A percentile compares a stretch with the other conserved stretches of the same genome.
Conservation (phyloP, 1,140 invertebrate genomes). For the Lysiphlebus fabarum region DNA sequence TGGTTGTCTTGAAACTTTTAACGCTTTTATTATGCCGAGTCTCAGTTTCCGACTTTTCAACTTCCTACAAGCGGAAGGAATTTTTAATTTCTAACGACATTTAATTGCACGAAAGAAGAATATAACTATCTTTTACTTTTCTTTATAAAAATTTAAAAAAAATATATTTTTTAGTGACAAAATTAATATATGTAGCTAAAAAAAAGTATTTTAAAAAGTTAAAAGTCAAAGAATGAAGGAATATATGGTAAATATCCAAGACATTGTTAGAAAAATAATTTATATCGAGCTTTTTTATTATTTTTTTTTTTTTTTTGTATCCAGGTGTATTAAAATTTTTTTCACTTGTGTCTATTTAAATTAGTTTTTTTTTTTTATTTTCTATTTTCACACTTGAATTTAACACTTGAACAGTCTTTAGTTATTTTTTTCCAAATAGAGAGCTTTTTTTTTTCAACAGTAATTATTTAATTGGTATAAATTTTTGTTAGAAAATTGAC, state of each 20-base stretch:
- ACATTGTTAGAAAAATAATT: constrained; percentile 27
- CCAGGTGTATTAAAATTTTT: constrained; percentile 24
- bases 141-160: constrained; percentile 1
- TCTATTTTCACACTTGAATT: neutral
- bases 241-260: constrained; percentile 8
- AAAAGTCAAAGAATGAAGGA: constrained; percentile 8
- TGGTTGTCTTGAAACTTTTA: constrained; percentile 26
- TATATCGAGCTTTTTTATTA: neutral
- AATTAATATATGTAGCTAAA: neutral
- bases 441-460: no score
- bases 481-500: constrained; percentile 12
- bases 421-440: no score
- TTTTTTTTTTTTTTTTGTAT: constrained; percentile 1
- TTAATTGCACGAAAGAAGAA: constrained; percentile 30
- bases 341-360: constrained; percentile 9
- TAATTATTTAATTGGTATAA: no score
- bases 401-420: no score
- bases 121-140: constrained; percentile 6
- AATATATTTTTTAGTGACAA: neutral
- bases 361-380: no score
- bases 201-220: constrained; percentile 3
- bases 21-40: constrained; percentile 28
- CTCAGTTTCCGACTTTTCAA: constrained; percentile 23
- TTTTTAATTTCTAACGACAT: constrained; percentile 35
- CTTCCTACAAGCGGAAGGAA: constrained; percentile 27